Conservation (phyloP, 64 coral and sea anemone species). For the Montipora cactus region DNA sequence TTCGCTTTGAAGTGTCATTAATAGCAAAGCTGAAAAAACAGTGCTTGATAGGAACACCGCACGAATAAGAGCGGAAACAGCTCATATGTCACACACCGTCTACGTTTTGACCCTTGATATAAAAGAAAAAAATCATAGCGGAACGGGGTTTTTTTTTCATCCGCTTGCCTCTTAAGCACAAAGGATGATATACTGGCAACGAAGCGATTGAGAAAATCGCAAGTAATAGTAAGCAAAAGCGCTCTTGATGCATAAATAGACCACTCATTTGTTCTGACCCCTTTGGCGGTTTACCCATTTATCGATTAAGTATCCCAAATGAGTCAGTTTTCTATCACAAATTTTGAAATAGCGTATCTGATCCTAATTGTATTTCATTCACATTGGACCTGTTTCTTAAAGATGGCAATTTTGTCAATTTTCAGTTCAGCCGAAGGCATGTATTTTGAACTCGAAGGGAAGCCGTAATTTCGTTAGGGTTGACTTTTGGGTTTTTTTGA, state of each 20-base stretch:
- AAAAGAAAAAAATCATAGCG: too few relatives aligned
- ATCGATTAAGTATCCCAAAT: background rate
- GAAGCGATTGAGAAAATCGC: background rate
- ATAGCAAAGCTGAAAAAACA: background rate
- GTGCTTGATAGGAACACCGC: background rate
- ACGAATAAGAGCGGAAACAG: background rate
- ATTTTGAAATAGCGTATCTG: background rate
- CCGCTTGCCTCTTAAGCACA: too few relatives aligned
- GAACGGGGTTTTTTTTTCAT: too few relatives aligned
- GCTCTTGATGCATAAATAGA: background rate
- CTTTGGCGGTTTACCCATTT: background rate
- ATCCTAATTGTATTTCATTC: too few relatives aligned
- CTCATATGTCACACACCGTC: background rate
- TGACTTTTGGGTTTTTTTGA: too few relatives aligned
- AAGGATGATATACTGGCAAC: too few relatives aligned
- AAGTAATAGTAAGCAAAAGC: background rate
- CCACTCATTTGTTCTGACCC: background rate
- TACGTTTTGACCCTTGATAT: too few relatives aligned
- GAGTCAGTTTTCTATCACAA: background rate
- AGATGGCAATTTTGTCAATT: too few relatives aligned
- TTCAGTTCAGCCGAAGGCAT: too few relatives aligned
- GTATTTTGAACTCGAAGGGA: too few relatives aligned
- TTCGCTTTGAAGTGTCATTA: background rate
- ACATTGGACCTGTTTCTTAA: too few relatives aligned
- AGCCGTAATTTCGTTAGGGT: too few relatives aligned